Percentiles rank a stretch among this genome's conserved stretches.
phyloP scores from a whole-genome alignment of 1,140 invertebrate species.

The Patella vulgata region DNA sequence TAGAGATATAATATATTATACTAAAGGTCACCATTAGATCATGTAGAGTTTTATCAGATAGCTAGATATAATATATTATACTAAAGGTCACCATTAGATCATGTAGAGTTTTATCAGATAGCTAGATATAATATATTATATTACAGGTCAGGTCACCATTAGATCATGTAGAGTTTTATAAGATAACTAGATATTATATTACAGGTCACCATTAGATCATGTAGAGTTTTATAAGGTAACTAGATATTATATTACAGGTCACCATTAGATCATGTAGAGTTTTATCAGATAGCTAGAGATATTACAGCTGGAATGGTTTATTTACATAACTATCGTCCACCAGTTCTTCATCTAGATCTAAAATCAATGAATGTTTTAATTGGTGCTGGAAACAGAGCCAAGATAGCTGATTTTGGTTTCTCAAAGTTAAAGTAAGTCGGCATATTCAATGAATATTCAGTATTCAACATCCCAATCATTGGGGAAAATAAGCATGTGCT shows the following conservation, averaged over 20 bases:
- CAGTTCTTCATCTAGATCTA: conserved; percentile 60
- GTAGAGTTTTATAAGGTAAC: no score
- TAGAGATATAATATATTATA: conserved; percentile 52
- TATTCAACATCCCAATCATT: no score
- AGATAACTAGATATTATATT: conserved; percentile 55
- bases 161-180: conserved; percentile 53
- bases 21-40: conserved; percentile 39
- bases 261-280: conserved; percentile 50
- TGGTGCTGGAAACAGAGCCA: conserved; percentile 43
- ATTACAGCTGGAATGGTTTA: conserved; percentile 59
- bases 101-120: conserved; percentile 54
- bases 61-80: no score
- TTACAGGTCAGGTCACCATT: conserved; percentile 40
- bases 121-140: conserved; percentile 54
- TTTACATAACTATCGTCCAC: conserved; percentile 55
- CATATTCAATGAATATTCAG: no score
- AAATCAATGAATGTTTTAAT: conserved; percentile 60
- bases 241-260: conserved; percentile 43
- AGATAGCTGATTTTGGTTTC: conserved; percentile 63
- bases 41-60: conserved; percentile 55
- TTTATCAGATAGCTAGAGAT: conserved; percentile 54
- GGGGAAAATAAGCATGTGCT: no score
- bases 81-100: conserved; percentile 43
- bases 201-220: conserved; percentile 55
- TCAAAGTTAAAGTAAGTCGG: conserved; percentile 59